Conservation (phyloP, 2,113 vertebrate genomes). For the Glareola pratincola region DNA sequence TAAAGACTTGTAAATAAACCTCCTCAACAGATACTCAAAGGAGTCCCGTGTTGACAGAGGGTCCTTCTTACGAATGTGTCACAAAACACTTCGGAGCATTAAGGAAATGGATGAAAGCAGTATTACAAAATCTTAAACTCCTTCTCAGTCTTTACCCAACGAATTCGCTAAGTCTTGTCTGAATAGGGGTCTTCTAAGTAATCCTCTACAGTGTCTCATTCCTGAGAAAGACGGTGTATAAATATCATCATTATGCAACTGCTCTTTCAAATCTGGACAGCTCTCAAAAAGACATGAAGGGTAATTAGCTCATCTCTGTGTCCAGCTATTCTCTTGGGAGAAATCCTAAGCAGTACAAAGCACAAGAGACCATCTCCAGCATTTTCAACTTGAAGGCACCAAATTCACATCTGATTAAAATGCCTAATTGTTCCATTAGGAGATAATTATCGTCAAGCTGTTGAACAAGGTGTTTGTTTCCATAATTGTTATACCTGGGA, state of each 20-base stretch:
- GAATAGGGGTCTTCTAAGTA: background rate
- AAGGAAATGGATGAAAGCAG: background rate
- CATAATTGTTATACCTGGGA: constrained; percentile 50
- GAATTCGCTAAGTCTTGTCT: background rate
- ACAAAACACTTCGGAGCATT: background rate
- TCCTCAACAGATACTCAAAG: background rate
- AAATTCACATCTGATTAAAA: constrained; percentile 43
- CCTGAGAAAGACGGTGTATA: background rate
- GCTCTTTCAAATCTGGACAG: background rate
- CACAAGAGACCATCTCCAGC: constrained; percentile 1
- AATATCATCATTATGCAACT: background rate
- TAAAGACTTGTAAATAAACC: background rate
- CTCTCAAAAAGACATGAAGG: background rate
- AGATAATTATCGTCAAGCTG: constrained; percentile 24
- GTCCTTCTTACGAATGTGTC: background rate
- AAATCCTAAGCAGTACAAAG: background rate
- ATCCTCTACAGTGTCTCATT: background rate
- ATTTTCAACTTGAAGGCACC: constrained; percentile 6
- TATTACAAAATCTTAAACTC: background rate
- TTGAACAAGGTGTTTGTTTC: constrained; percentile 46
- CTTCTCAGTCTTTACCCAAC: background rate
- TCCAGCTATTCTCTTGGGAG: background rate
- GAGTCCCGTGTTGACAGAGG: background rate
- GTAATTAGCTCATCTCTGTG: background rate
- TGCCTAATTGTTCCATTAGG: constrained; percentile 32